A percentile compares a stretch with the other conserved stretches of the same genome.
phyloP scores from a whole-genome alignment of 2,113 vertebrate genomes.

The Fregetta grallaria region DNA sequence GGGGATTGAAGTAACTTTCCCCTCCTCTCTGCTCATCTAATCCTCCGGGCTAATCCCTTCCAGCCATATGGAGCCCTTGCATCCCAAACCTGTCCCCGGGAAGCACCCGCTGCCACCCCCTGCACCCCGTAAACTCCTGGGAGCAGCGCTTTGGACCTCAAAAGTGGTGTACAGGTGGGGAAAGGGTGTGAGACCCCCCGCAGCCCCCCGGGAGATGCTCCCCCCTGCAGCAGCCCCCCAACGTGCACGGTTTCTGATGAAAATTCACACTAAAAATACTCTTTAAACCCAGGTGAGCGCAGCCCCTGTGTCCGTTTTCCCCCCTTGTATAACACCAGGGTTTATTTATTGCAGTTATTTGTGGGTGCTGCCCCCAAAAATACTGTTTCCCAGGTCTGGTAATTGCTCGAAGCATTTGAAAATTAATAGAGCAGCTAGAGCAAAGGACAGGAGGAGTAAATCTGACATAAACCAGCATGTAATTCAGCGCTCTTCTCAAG shows the following conservation, averaged over 20 bases:
- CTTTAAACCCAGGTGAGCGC: neutral
- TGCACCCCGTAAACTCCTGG: fast-evolving
- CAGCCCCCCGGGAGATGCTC: fast-evolving
- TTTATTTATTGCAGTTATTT: neutral
- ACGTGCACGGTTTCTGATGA: fast-evolving
- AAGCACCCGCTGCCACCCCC: neutral
- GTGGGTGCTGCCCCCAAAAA: conserved; percentile 13
- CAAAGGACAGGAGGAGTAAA: conserved; percentile 56
- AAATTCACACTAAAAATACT: neutral
- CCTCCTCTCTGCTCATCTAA: conserved; percentile 49
- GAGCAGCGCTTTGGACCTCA: neutral
- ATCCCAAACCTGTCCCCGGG: neutral
- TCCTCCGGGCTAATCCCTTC: conserved; percentile 60
- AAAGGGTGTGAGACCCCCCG: neutral
- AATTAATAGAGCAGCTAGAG: conserved; percentile 48
- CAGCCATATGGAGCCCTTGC: conserved; percentile 62
- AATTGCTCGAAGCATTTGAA: conserved; percentile 12
- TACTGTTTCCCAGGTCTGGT: neutral
- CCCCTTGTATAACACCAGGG: neutral
- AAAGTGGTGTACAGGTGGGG: neutral
- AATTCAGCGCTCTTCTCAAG: conserved; percentile 44
- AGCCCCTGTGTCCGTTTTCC: fast-evolving
- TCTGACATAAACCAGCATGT: conserved; percentile 51
- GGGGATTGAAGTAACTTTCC: conserved; percentile 48
- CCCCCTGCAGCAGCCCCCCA: neutral